These are phyloP conservation scores for Gambusia holbrooki DNA, from an alignment of 2,113 vertebrate species.

Conservation along the genomic window DNA sequence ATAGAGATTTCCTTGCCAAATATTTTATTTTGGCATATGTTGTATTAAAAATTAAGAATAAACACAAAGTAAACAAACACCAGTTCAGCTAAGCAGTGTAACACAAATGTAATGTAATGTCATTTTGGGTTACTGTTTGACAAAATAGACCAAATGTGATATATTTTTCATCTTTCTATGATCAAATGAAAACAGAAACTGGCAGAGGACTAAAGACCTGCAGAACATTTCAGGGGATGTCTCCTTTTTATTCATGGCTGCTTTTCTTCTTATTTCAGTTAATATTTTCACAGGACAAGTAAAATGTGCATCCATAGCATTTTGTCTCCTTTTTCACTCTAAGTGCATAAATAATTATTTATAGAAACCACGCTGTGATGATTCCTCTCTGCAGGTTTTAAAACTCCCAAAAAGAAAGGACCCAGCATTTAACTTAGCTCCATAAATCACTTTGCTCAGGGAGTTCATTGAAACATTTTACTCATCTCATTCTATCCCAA, in stretches of 20 bases:
- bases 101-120: too few relatives aligned
- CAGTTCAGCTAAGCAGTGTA: too few relatives aligned
- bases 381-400: not conserved
- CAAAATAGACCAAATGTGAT: too few relatives aligned
- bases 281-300: not conserved
- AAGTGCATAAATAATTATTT: not conserved
- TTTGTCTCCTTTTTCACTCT: not conserved
- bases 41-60: too few relatives aligned
- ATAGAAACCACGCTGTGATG: not conserved
- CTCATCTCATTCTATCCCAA: not conserved
- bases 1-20: too few relatives aligned
- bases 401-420: not conserved
- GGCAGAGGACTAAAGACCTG: not conserved
- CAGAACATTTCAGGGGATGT: not conserved
- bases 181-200: too few relatives aligned
- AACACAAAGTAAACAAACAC: too few relatives aligned
- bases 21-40: too few relatives aligned
- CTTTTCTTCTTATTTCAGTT: not conserved
- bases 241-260: too few relatives aligned
- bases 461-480: not conserved
- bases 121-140: too few relatives aligned
- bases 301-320: not conserved
- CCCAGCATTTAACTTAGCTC: not conserved
- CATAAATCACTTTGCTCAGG: not conserved
- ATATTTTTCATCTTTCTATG: too few relatives aligned